Base-by-base conservation (phyloP, 2,888 invertebrate species). In the Diogma glabrata region DNA sequence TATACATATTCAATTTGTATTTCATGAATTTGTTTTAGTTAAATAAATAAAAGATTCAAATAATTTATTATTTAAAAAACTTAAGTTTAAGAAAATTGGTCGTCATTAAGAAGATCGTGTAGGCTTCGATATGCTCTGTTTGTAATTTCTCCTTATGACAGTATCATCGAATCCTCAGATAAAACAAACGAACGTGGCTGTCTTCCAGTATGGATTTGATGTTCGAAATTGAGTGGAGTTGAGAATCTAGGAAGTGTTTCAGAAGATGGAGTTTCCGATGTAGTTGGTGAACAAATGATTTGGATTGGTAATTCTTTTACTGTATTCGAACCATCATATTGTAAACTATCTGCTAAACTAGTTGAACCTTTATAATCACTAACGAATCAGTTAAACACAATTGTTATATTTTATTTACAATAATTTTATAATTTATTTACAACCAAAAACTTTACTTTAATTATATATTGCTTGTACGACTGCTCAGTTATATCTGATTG, bases 311-410 rank as follows among this genome's bases (percentile, higher is more conserved):
- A 38, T 38, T 4, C 16, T 38, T 7, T 38, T 38, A 38, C 38
- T 38, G 16, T 38, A 38, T 38, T 38, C 38, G 38, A 38, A 38
- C 19, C 10, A 38, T 38, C 16, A 38, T n/a, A n/a, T n/a, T n/a
- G n/a, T n/a, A n/a, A n/a, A n/a, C n/a, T n/a, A n/a, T n/a, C n/a
- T n/a, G n/a, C n/a, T n/a, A n/a, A n/a, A n/a, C n/a, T n/a, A n/a
- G n/a, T n/a, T n/a, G n/a, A n/a, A n/a, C n/a, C n/a, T n/a, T n/a
- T n/a, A n/a, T n/a, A n/a, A n/a, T n/a, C n/a, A n/a, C n/a, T n/a
- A n/a, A n/a, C n/a, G n/a, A n/a, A n/a, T n/a, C n/a, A n/a, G n/a
- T n/a, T n/a, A n/a, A n/a, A n/a, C n/a, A n/a, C n/a, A n/a, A n/a
- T n/a, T n/a, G n/a, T n/a, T n/a, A n/a, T n/a, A n/a, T n/a, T n/a